Percentiles rank a stretch among this genome's conserved stretches.
Evolutionary conservation across 2,888 invertebrate species (phyloP).

Genomic region (Trichopoda pennipes): DNA sequence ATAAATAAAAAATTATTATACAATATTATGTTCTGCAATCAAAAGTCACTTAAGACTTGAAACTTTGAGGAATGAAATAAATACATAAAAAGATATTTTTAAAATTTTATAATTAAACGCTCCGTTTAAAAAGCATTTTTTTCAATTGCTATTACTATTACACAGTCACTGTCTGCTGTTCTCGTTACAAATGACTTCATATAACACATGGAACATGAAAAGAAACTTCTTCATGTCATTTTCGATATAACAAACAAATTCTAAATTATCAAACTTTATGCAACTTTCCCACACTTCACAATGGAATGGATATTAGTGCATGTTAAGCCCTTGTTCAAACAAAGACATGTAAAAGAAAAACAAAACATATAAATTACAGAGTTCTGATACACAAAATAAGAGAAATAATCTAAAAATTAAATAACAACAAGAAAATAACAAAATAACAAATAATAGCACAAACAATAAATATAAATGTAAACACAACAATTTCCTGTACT

Average conservation of each 20-base stretch:
- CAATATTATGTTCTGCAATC: too few species aligned
- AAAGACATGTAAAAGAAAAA: conserved; percentile 13
- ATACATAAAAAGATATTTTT: too few species aligned
- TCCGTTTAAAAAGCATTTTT: too few species aligned
- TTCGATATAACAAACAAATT: background rate
- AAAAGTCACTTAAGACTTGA: too few species aligned
- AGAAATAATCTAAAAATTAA: conserved; percentile 47
- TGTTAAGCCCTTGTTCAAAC: conserved; percentile 1
- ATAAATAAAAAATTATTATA: too few species aligned
- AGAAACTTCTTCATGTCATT: background rate
- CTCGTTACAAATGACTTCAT: background rate
- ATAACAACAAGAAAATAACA: conserved; percentile 40
- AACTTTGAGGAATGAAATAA: too few species aligned
- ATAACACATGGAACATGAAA: background rate
- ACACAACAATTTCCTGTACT: conserved; percentile 42
- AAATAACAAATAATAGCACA: conserved; percentile 36
- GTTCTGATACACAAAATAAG: background rate
- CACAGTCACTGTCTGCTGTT: too few species aligned
- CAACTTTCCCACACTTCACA: conserved; percentile 6
- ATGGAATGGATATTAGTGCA: background rate
- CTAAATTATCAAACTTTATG: background rate
- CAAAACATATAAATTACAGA: conserved; percentile 6
- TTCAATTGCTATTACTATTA: too few species aligned
- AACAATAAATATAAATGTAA: conserved; percentile 42
- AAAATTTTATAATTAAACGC: too few species aligned